These are phyloP conservation scores for Elachura formosa DNA, from an alignment of 2,113 vertebrate species.

Conservation along the genomic window DNA sequence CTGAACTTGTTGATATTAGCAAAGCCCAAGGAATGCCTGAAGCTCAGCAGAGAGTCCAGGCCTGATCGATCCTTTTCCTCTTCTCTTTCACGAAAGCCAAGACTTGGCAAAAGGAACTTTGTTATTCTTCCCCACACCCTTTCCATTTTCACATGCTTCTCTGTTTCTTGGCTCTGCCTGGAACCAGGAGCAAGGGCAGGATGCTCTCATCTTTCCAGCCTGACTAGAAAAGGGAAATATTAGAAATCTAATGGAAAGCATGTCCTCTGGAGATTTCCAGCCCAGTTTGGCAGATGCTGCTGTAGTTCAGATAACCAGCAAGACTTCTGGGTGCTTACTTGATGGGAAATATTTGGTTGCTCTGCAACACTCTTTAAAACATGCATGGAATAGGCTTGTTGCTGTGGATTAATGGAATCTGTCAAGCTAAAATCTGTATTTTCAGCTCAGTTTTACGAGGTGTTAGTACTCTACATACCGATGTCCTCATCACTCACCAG, in stretches of 20 bases:
- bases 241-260: not conserved
- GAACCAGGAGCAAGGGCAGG: not conserved
- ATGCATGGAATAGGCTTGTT: not conserved
- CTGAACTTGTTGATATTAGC: not conserved
- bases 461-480: not conserved
- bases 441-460: not conserved
- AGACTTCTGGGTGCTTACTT: not conserved
- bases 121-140: not conserved
- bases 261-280: not conserved
- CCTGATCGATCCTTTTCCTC: not conserved
- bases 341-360: not conserved
- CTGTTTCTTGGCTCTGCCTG: not conserved
- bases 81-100: not conserved
- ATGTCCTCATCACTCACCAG: not conserved
- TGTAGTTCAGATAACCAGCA: not conserved
- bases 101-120: not conserved
- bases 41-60: not conserved
- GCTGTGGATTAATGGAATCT: not conserved
- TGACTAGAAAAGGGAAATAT: not conserved
- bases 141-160: not conserved
- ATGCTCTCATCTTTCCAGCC: not conserved
- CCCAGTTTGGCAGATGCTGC: not conserved
- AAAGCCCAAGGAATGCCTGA: not conserved
- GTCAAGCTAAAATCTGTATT: not conserved
- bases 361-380: not conserved